Base-by-base conservation (phyloP, 2,888 invertebrate genomes). In the Xestia sexstrigata region DNA sequence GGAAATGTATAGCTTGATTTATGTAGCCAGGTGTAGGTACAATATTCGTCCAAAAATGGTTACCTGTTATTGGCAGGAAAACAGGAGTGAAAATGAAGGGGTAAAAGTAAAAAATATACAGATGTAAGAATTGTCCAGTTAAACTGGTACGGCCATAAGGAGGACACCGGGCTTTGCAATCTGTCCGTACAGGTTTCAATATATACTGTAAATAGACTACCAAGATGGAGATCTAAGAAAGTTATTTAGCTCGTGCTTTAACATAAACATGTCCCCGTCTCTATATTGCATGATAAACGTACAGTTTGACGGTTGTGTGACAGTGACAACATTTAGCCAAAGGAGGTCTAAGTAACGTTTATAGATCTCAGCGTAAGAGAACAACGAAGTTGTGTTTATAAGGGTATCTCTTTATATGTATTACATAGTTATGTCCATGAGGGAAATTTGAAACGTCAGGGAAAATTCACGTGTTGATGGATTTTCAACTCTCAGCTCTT, bases 361-460 rank as follows among this genome's bases (percentile, higher is more conserved):
- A 42, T 42, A n/a, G 65, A 65, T 65, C 15, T 65, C 65, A 17
- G 42, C n/a, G 42, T n/a, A 39, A 26, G 26, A 60, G 35, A 72
- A 45, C 81, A 81, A 83, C 63, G 81, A 83, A 83, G 39, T 83
- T 72, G 71, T 81, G 52, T 69, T 15, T 72, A 35, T 13, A 71
- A 58, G 68, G 70, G 55, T 71, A 58, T 62, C 13, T 77, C 2
- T 83, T 39, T 66, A 39, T 17, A n/a, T n/a, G 15, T 17, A 15
- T 15, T 74, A 47, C 11, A 52, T 15, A 49, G 8, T 49, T 58
- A 39, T 65, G 7, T 58, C 35, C 9, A 35, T 20, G 35, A 62
- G 5, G 20, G n/a, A 0, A 42, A 15, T 15, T 65, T 65, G 15
- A 65, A 65, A 42, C 15, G 17, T 17, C n/a, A n/a, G 0, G 1